Evolutionary conservation across 2,113 vertebrate species (phyloP).

Genomic region (Pterocles orientalis): DNA sequence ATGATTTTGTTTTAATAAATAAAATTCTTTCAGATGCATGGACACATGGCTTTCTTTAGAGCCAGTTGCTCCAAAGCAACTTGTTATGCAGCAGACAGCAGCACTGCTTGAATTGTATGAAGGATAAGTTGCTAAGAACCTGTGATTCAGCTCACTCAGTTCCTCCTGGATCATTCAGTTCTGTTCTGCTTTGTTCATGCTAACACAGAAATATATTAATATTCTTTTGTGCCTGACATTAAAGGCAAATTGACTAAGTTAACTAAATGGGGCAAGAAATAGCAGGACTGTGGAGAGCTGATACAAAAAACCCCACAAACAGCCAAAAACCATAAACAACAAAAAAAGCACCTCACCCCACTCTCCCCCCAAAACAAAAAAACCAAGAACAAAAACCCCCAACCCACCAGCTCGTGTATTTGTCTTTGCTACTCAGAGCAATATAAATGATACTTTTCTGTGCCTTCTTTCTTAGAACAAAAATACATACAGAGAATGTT

Average conservation of each 20-base stretch:
- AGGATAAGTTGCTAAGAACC: not conserved
- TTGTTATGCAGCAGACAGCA: conserved; percentile 53
- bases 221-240: not conserved
- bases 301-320: not conserved
- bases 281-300: not conserved
- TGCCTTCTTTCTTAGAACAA: not conserved
- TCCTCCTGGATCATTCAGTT: not conserved
- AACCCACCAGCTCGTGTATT: not conserved
- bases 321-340: not conserved
- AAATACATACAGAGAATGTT: not conserved
- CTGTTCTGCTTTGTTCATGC: not conserved
- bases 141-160: not conserved
- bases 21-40: not conserved
- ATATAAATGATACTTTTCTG: not conserved
- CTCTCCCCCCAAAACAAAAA: not conserved
- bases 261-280: not conserved
- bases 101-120: not conserved
- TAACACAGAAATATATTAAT: not conserved
- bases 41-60: not conserved
- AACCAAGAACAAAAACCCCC: not conserved
- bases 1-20: not conserved
- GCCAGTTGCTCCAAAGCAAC: not conserved
- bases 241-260: not conserved
- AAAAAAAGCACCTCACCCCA: not conserved
- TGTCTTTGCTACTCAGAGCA: not conserved